phyloP scores from a whole-genome alignment of 2,797 vertebrate species.

The Syncerus caffer region DNA sequence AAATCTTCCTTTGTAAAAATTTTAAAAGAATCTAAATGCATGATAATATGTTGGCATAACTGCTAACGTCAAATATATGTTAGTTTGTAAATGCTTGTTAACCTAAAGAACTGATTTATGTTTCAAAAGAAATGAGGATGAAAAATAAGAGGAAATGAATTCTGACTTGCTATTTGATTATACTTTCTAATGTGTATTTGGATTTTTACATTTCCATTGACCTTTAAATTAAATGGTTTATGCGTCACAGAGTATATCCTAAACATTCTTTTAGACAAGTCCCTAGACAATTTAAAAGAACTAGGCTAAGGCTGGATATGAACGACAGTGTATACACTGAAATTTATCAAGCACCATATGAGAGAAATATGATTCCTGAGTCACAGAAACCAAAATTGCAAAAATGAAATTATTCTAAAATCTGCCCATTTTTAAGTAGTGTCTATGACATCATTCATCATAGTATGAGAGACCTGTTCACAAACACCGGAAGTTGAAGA shows the following conservation, averaged over 20 bases:
- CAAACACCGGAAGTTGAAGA: conserved; percentile 62
- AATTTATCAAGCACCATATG: conserved; percentile 18
- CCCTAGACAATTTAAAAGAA: conserved; percentile 22
- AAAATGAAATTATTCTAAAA: conserved; percentile 71
- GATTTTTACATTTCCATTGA: conserved; percentile 29
- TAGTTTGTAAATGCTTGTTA: neutral
- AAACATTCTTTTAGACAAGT: neutral
- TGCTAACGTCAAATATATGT: neutral
- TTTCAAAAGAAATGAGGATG: conserved; percentile 12
- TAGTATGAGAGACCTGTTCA: conserved; percentile 40
- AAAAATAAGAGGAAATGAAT: conserved; percentile 12
- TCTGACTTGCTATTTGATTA: neutral
- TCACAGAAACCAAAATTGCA: conserved; percentile 51
- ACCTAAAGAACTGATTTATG: neutral
- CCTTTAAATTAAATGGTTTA: conserved; percentile 32
- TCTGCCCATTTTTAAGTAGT: conserved; percentile 71
- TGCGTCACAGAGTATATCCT: neutral
- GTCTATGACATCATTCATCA: conserved; percentile 62
- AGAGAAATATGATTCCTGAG: conserved; percentile 9
- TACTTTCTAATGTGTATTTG: neutral
- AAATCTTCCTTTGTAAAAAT: neutral
- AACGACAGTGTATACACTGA: neutral
- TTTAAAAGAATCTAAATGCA: neutral
- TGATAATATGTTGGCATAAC: neutral
- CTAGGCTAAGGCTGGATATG: neutral